These are phyloP conservation scores for Eilema caniola DNA, from an alignment of 2,888 invertebrate species.

Conservation along the genomic window DNA sequence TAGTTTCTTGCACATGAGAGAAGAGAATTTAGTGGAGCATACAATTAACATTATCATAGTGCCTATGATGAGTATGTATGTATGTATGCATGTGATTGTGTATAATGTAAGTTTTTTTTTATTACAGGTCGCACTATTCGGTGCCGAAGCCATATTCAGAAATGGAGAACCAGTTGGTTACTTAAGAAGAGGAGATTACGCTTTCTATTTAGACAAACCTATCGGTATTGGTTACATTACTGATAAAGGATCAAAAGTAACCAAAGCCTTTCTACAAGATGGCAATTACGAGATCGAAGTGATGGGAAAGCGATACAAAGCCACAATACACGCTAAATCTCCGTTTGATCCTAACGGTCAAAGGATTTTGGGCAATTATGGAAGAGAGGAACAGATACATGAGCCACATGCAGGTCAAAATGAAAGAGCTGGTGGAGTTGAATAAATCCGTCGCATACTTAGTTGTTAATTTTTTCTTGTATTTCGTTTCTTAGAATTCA, in stretches of 20 bases:
- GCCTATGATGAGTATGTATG: too few species aligned
- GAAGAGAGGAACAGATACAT: slow-evolving; percentile 78
- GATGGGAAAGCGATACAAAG: slow-evolving; percentile 91
- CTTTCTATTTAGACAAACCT: slow-evolving; percentile 84
- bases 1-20: too few species aligned
- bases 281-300: slow-evolving; percentile 94
- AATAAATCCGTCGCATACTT: slow-evolving; percentile 62
- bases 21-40: too few species aligned
- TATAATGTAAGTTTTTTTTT: not conserved
- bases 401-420: slow-evolving; percentile 82
- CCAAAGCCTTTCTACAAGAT: slow-evolving; percentile 88
- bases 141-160: slow-evolving; percentile 94
- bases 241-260: slow-evolving; percentile 88
- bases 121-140: slow-evolving; percentile 91
- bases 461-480: slow-evolving; percentile 35
- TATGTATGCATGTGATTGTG: too few species aligned
- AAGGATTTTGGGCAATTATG: slow-evolving; percentile 91
- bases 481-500: not conserved
- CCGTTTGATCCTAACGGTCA: slow-evolving; percentile 94
- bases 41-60: too few species aligned
- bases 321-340: slow-evolving; percentile 90
- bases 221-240: slow-evolving; percentile 88
- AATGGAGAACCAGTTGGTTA: slow-evolving; percentile 92
- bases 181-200: slow-evolving; percentile 93
- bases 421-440: slow-evolving; percentile 81